Evolutionary conservation across 1,140 invertebrate genomes (phyloP), one percentile per base, ranked within the genome.

Genomic region (Acromyrmex charruanus): DNA sequence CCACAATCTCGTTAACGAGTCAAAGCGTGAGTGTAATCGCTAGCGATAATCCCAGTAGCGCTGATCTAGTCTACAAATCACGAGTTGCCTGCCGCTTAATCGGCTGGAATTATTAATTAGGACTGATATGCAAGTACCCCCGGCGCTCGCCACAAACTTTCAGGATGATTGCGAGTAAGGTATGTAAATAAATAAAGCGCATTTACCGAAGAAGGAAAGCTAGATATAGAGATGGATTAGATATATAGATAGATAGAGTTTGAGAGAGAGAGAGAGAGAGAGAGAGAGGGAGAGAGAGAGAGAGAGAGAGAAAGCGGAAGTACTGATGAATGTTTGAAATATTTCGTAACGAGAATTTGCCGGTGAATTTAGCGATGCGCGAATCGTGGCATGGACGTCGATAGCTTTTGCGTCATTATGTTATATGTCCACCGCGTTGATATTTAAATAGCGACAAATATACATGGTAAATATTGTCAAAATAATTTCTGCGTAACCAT

Each of bases 81-180:
- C 59, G 87, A 63, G 49, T 53, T 55, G 65, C 14, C 18, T 16
- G 21, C n/a, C 44, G 55, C 59, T 90, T 84, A 89, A 89, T 89
- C 88, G 77, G 25, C 16, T 21, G 75, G 28, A 82, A 89, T 86
- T 89, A 89, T 88, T 89, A 89, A 89, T 89, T 77, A 80, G 35
- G 31, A 35, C 61, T 16, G 69, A 55, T 39, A 63, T 63, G 53
- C 63, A 63, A 25, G 39, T 44, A 63, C 21, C 66, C 12, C 39
- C 31, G 39, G 18, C 35, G 31, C 4, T 85, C 21, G 21, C 28
- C 63, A 7, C 7, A 28, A 68, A 61, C 21, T 88, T 88, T 63
- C 31, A 66, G 59, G 82, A 86, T 80, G n/a, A 84, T 51, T 28
- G 63, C 72, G 18, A 77, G 5, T n/a, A 16, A 44, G 39, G 2